A percentile compares a stretch with the other conserved stretches of the same genome.
Conservation (phyloP, 1,140 invertebrate genomes). For the Macrobrachium nipponense region DNA sequence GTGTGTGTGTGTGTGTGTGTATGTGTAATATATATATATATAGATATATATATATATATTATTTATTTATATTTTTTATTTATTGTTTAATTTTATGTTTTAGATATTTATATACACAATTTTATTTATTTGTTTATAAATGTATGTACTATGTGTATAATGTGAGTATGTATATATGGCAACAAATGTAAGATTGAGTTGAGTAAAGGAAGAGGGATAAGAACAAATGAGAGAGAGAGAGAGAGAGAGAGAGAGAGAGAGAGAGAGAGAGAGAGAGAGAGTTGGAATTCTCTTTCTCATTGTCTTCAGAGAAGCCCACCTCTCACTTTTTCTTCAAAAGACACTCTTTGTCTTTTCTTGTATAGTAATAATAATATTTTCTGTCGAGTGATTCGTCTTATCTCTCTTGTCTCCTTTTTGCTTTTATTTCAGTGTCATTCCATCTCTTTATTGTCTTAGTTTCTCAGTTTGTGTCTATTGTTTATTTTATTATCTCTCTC, state of each 20-base stretch:
- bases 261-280: slow-evolving; percentile 4
- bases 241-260: slow-evolving; percentile 2
- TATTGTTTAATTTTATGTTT: background rate
- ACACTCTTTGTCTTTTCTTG: no score
- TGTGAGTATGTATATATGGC: slow-evolving; percentile 14
- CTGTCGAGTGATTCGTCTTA: no score
- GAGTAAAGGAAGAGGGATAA: background rate
- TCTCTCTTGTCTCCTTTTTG: no score
- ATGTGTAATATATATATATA: background rate
- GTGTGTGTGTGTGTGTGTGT: no score
- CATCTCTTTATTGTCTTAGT: no score
- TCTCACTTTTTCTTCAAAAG: background rate
- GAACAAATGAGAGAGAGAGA: slow-evolving; percentile 5
- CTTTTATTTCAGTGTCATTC: no score
- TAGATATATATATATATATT: slow-evolving; percentile 23
- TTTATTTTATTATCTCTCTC: no score
- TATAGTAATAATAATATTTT: no score
- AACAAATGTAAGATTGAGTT: background rate
- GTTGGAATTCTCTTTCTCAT: no score
- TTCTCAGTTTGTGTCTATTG: no score
- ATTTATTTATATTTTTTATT: slow-evolving; percentile 13
- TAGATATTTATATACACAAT: slow-evolving; percentile 33
- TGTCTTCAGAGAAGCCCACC: no score
- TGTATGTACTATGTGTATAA: slow-evolving; percentile 30
- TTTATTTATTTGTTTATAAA: slow-evolving; percentile 12